A percentile compares a stretch with the other conserved stretches of the same genome.
phyloP scores from a whole-genome alignment of 2,888 invertebrate species.

The Cosmia trapezina region DNA sequence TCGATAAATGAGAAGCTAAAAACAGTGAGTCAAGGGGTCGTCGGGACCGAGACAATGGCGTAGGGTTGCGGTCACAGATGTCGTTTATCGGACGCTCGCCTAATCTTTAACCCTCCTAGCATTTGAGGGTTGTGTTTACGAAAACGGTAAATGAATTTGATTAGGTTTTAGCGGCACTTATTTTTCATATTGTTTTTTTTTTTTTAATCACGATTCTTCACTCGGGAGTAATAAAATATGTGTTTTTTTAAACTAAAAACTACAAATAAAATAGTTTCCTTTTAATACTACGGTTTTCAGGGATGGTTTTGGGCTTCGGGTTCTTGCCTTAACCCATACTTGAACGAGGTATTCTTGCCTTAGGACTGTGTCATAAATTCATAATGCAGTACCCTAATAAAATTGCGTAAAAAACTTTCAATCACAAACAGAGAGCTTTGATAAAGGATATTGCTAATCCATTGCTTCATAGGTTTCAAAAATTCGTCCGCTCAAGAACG shows the following conservation, averaged over 20 bases:
- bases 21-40: slow-evolving; percentile 74
- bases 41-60: slow-evolving; percentile 74
- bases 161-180: slow-evolving; percentile 26
- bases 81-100: slow-evolving; percentile 83
- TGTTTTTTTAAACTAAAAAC: neutral
- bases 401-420: too few species aligned
- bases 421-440: too few species aligned
- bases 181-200: neutral
- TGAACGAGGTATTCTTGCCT: too few species aligned
- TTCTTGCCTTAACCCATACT: too few species aligned
- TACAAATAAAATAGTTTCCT: neutral
- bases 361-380: too few species aligned
- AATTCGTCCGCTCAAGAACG: too few species aligned
- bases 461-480: too few species aligned
- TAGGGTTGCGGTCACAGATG: slow-evolving; percentile 85
- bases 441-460: too few species aligned
- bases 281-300: neutral
- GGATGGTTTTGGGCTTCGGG: neutral
- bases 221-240: neutral
- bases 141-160: slow-evolving; percentile 60
- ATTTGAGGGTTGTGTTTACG: slow-evolving; percentile 60
- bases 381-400: accelerated
- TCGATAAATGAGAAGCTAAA: slow-evolving; percentile 71
- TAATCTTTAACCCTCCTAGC: slow-evolving; percentile 77
- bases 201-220: too few species aligned